Evolutionary conservation across 92 coral and sea anemone species (phyloP).

Genomic region (Porites divaricata): DNA sequence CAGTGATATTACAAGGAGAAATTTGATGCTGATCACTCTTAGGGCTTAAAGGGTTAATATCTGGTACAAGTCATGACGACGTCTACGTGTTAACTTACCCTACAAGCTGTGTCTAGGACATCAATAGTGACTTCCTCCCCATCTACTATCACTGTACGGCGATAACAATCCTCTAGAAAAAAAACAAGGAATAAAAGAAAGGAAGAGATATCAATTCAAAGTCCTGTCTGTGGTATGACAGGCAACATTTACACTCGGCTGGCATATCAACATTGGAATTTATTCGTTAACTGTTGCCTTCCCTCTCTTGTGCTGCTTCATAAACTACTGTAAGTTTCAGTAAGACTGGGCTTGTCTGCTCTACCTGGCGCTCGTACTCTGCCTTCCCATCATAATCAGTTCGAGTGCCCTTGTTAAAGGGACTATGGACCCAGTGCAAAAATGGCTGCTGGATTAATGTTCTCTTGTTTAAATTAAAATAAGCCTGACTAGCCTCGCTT

Average conservation of each 20-base stretch:
- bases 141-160: slow-evolving; percentile 63
- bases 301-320: neutral
- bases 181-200: neutral
- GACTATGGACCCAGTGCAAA: too few relatives aligned
- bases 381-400: too few relatives aligned
- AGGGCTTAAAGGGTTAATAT: too few relatives aligned
- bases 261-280: neutral
- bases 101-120: slow-evolving; percentile 76
- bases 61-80: neutral
- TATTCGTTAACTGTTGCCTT: neutral
- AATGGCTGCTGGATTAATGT: too few relatives aligned
- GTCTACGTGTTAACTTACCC: slow-evolving; percentile 37
- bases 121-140: slow-evolving; percentile 75
- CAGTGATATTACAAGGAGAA: too few relatives aligned
- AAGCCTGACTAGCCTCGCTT: too few relatives aligned
- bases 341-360: neutral
- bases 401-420: too few relatives aligned
- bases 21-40: too few relatives aligned
- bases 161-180: slow-evolving; percentile 73
- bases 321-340: neutral
- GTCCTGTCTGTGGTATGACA: neutral
- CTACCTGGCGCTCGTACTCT: neutral
- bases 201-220: neutral
- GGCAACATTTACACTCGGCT: neutral
- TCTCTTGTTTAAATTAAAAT: too few relatives aligned